Conservation (phyloP, 1,140 invertebrate species). For the Cyrtorhinus lividipennis region DNA sequence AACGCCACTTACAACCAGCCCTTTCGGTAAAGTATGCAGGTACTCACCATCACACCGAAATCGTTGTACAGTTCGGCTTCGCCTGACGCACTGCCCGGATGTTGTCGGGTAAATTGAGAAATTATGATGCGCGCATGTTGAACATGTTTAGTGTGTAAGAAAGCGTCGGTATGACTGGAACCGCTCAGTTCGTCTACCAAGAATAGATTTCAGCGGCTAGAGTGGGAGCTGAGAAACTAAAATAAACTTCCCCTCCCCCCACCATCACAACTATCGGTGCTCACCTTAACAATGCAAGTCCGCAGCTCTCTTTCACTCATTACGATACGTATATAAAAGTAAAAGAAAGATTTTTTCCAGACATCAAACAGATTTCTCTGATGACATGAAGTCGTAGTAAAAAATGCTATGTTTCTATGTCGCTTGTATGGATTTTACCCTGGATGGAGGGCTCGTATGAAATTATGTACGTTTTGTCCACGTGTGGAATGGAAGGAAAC, state of each 20-base stretch:
- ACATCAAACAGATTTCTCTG: too few relatives aligned
- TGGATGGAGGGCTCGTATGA: too few relatives aligned
- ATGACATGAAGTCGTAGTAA: too few relatives aligned
- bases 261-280: neutral
- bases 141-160: slow-evolving; percentile 7
- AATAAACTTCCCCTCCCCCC: neutral
- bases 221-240: slow-evolving; percentile 4
- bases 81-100: slow-evolving; percentile 1
- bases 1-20: too few relatives aligned
- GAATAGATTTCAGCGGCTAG: slow-evolving; percentile 3
- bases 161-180: slow-evolving; percentile 8
- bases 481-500: too few relatives aligned
- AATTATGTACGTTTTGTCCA: too few relatives aligned
- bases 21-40: too few relatives aligned
- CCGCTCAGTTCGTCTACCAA: slow-evolving; percentile 6
- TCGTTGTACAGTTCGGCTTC: too few relatives aligned
- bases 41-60: neutral
- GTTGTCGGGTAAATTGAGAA: slow-evolving; percentile 1
- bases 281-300: slow-evolving; percentile 7
- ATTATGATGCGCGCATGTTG: slow-evolving; percentile 1
- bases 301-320: neutral
- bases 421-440: too few relatives aligned
- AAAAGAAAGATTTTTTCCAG: too few relatives aligned
- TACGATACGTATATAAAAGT: too few relatives aligned
- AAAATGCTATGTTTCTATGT: too few relatives aligned